Conservation (phyloP, 2,113 vertebrate species). For the Corynorhinus townsendii region DNA sequence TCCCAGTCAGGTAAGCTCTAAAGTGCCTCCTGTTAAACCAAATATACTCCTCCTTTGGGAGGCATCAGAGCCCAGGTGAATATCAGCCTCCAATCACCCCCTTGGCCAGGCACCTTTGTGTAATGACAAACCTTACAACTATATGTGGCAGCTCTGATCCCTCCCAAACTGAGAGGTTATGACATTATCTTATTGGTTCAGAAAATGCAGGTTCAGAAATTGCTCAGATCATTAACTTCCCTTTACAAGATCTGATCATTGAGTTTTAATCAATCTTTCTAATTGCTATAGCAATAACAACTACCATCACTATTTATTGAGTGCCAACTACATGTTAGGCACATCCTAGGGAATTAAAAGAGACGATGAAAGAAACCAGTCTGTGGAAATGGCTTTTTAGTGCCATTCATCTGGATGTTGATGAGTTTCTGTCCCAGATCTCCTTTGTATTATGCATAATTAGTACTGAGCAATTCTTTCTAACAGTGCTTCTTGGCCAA, state of each 20-base stretch:
- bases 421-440: neutral
- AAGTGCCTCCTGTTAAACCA: neutral
- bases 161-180: neutral
- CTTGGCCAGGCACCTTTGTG: neutral
- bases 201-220: neutral
- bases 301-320: neutral
- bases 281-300: neutral
- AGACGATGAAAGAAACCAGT: neutral
- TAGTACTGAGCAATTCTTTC: constrained; percentile 2
- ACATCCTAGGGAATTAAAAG: neutral
- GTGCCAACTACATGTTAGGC: neutral
- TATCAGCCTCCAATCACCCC: neutral
- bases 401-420: neutral
- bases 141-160: no score
- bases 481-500: constrained; percentile 11
- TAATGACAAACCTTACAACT: neutral
- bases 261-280: neutral
- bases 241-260: neutral
- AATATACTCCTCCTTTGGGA: neutral
- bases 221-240: neutral
- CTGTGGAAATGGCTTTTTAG: neutral
- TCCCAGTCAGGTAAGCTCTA: neutral
- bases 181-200: neutral
- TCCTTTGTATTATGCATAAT: constrained; percentile 14
- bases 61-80: neutral